Evolutionary conservation across 2,888 invertebrate genomes (phyloP).

Genomic region (Drosophila tanythrix): DNA sequence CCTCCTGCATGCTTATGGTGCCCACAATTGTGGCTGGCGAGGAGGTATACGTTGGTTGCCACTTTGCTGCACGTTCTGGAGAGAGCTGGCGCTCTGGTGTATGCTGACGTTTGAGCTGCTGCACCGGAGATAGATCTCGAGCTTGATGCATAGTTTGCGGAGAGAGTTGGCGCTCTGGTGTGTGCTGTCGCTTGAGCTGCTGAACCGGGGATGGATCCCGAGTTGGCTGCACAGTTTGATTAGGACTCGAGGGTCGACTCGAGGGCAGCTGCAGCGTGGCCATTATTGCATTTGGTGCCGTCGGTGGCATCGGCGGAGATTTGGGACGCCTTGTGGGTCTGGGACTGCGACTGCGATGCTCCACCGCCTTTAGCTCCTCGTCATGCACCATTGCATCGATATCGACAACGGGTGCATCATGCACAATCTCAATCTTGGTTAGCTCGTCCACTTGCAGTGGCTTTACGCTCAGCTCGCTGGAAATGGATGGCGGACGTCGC

Average conservation of each 20-base stretch:
- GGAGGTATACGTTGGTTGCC: conserved; percentile 42
- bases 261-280: conserved; percentile 64
- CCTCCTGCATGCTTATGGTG: conserved; percentile 49
- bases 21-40: conserved; percentile 32
- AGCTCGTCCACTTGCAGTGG: conserved; percentile 71
- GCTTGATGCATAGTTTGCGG: conserved; percentile 31
- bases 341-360: conserved; percentile 63
- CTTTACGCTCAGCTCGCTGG: conserved; percentile 61
- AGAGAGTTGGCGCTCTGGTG: conserved; percentile 72
- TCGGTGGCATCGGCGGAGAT: conserved; percentile 41
- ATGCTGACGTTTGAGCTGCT: conserved; percentile 78
- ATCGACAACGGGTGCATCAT: conserved; percentile 69
- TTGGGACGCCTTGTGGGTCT: conserved; percentile 67
- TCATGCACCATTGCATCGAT: conserved; percentile 68
- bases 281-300: conserved; percentile 20
- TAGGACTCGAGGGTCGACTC: conserved; percentile 55
- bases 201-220: conserved; percentile 29
- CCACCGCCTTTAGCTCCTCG: conserved; percentile 69
- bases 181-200: conserved; percentile 79
- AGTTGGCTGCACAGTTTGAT: conserved; percentile 13
- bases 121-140: conserved; percentile 5
- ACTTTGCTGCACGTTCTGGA: conserved; percentile 66
- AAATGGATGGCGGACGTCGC: conserved; percentile 76
- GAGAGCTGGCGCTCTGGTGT: conserved; percentile 76
- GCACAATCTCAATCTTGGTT: conserved; percentile 78